These are phyloP conservation scores for Pangasianodon gigas DNA, from an alignment of 2,113 vertebrate genomes.

Conservation along the genomic window DNA sequence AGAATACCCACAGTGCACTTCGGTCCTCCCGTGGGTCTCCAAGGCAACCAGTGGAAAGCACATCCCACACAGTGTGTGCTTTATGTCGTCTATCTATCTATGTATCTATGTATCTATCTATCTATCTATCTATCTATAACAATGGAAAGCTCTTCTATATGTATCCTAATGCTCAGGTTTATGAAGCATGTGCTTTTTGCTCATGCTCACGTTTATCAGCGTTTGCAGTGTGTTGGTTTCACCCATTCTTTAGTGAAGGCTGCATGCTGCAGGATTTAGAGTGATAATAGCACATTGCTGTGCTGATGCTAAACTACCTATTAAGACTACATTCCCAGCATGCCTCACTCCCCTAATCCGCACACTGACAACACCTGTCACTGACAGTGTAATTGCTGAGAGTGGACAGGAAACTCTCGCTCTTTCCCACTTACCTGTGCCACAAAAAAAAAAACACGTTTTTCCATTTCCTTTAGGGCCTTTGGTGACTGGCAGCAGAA, in stretches of 20 bases:
- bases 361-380: conserved; percentile 45
- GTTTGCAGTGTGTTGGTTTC: not conserved
- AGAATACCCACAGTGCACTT: conserved; percentile 48
- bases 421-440: conserved; percentile 30
- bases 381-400: conserved; percentile 45
- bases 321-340: conserved; percentile 52
- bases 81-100: not conserved
- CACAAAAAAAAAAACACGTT: not conserved
- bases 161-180: not conserved
- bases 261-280: not conserved
- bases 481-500: not conserved
- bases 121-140: not conserved
- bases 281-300: not conserved
- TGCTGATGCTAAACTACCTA: conserved; percentile 24
- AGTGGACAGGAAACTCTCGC: conserved; percentile 43
- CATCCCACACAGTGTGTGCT: not conserved
- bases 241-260: not conserved
- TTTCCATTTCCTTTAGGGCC: not conserved
- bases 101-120: not conserved
- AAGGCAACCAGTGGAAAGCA: not conserved
- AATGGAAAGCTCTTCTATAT: not conserved
- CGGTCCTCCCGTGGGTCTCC: conserved; percentile 28
- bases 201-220: not conserved
- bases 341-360: conserved; percentile 42
- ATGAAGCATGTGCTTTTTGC: not conserved